Evolutionary conservation across 2,113 vertebrate species (phyloP).

Genomic region (Pseudois nayaur): DNA sequence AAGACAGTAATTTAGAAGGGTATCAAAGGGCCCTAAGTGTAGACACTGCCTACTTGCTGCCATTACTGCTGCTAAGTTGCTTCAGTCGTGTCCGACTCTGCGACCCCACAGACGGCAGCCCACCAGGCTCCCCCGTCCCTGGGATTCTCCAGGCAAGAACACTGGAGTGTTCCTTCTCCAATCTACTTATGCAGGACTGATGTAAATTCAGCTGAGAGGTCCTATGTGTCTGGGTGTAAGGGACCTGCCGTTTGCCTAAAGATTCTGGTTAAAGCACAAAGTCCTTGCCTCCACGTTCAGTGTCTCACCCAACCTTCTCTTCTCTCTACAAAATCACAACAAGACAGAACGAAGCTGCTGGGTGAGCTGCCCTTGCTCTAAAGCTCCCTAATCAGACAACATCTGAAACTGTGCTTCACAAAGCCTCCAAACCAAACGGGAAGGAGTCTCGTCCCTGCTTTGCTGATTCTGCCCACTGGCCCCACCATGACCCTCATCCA

Average conservation of each 20-base stretch:
- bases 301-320: not conserved
- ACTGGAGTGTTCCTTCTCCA: no score
- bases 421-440: fast-evolving
- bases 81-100: no score
- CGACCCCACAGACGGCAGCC: no score
- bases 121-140: no score
- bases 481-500: not conserved
- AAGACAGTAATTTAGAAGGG: not conserved
- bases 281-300: not conserved
- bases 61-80: no score
- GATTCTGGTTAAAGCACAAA: not conserved
- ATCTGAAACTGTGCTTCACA: not conserved
- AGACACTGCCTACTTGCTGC: not conserved
- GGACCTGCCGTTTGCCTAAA: not conserved
- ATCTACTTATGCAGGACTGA: no score
- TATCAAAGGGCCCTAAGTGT: not conserved
- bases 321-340: not conserved
- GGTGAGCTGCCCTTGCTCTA: not conserved
- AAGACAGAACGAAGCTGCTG: not conserved
- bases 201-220: not conserved
- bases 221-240: not conserved
- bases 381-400: not conserved
- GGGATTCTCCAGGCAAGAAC: no score
- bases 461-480: fast-evolving
- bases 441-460: not conserved